Evolutionary conservation across 2,113 vertebrate species (phyloP).

Genomic region (Melanotaenia duboulayi): DNA sequence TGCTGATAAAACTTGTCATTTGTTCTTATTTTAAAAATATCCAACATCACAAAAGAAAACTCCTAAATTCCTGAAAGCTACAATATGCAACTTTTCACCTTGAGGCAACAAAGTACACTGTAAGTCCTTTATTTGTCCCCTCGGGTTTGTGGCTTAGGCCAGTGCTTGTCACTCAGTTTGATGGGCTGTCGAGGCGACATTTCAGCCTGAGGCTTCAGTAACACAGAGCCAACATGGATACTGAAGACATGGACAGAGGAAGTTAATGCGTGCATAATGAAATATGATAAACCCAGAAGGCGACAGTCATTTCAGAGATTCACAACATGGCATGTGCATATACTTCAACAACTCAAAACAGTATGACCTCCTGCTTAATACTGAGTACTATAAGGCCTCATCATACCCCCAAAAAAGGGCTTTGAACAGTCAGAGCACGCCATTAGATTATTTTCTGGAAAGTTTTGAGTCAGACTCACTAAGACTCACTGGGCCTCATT

Average conservation of each 20-base stretch:
- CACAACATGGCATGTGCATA: background rate
- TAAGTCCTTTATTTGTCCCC: slow-evolving; percentile 60
- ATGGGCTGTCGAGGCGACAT: slow-evolving; percentile 55
- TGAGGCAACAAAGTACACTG: slow-evolving; percentile 43
- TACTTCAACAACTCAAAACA: too few species aligned
- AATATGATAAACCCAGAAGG: slow-evolving; percentile 1
- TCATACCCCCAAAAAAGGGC: too few species aligned
- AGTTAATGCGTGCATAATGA: slow-evolving; percentile 17
- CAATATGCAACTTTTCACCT: slow-evolving; percentile 53
- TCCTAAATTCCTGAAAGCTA: slow-evolving; percentile 24
- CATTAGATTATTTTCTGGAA: too few species aligned
- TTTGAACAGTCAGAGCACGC: too few species aligned
- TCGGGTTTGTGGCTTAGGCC: slow-evolving; percentile 52
- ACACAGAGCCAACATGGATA: slow-evolving; percentile 30
- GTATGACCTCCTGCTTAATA: background rate
- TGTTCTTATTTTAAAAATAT: slow-evolving; percentile 2
- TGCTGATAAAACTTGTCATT: background rate
- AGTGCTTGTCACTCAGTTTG: slow-evolving; percentile 70
- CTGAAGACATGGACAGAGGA: slow-evolving; percentile 27
- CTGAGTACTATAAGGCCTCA: background rate
- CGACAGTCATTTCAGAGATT: background rate
- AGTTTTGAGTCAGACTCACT: too few species aligned
- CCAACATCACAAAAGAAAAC: slow-evolving; percentile 14
- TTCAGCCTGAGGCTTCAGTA: slow-evolving; percentile 57
- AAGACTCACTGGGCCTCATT: too few species aligned